Percentiles rank a stretch among this genome's conserved stretches.
Evolutionary conservation across 2,888 invertebrate species (phyloP).

Genomic region (Drosophila neotestacea): DNA sequence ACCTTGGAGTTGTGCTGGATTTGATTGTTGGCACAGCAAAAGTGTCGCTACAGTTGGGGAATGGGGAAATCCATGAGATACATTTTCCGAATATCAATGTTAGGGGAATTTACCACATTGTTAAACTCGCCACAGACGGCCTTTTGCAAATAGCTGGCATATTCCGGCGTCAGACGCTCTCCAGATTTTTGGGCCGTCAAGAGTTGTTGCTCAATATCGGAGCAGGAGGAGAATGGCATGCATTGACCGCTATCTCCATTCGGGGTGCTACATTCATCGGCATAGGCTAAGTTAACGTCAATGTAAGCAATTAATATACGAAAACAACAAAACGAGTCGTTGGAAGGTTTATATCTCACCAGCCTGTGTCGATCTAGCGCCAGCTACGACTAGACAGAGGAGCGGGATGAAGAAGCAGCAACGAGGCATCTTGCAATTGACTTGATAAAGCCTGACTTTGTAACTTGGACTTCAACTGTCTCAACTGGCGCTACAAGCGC

Average conservation of each 20-base stretch:
- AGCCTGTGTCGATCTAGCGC: slow-evolving; percentile 45
- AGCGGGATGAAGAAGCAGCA: slow-evolving; percentile 24
- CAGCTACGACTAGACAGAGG: slow-evolving; percentile 37
- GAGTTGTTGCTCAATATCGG: slow-evolving; percentile 56
- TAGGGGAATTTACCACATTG: slow-evolving; percentile 48
- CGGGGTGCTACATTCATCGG: slow-evolving; percentile 64
- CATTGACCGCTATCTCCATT: slow-evolving; percentile 64
- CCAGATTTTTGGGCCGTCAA: slow-evolving; percentile 31
- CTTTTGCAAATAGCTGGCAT: slow-evolving; percentile 47
- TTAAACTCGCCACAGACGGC: slow-evolving; percentile 60
- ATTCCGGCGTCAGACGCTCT: slow-evolving; percentile 35
- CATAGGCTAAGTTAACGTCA: slow-evolving; percentile 66
- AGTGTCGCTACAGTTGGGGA: slow-evolving; percentile 59
- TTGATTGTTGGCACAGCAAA: slow-evolving; percentile 67
- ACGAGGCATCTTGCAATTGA: slow-evolving; percentile 28
- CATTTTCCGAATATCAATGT: neutral
- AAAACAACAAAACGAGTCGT: slow-evolving; percentile 31
- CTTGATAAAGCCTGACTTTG: neutral
- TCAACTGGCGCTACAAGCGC: slow-evolving; percentile 43
- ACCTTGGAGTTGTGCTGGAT: slow-evolving; percentile 73
- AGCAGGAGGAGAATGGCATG: slow-evolving; percentile 73
- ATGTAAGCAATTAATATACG: slow-evolving; percentile 41
- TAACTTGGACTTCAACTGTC: slow-evolving; percentile 7
- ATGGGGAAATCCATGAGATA: neutral
- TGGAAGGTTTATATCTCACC: slow-evolving; percentile 55